Percentiles rank a stretch among this genome's conserved stretches.
phyloP scores from a whole-genome alignment of 2,113 vertebrate genomes.

The Gambusia holbrooki region DNA sequence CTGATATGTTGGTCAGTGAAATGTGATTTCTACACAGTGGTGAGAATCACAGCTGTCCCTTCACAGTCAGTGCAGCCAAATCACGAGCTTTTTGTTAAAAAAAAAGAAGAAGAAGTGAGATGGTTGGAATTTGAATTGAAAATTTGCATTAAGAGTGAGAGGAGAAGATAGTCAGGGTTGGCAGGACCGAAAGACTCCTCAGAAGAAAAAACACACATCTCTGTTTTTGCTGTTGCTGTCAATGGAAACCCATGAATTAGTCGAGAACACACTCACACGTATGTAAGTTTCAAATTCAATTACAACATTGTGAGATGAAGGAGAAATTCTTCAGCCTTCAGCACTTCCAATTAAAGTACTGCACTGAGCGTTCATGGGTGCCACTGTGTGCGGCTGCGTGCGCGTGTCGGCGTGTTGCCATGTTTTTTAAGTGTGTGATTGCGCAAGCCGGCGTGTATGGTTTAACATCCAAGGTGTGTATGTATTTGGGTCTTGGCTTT shows the following conservation, averaged over 20 bases:
- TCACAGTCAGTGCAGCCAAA: constrained; percentile 17
- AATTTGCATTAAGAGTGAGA: constrained; percentile 48
- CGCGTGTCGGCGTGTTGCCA: constrained; percentile 1
- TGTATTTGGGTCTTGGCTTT: constrained; percentile 67
- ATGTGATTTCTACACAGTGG: not conserved
- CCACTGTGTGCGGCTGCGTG: constrained; percentile 12
- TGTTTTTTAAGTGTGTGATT: constrained; percentile 40
- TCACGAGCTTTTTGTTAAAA: constrained; percentile 35
- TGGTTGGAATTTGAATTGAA: constrained; percentile 64
- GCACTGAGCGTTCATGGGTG: constrained; percentile 43
- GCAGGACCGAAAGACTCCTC: constrained; percentile 52
- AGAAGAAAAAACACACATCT: constrained; percentile 69
- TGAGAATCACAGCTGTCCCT: constrained; percentile 24
- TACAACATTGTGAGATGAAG: constrained; percentile 80
- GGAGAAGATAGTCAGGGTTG: constrained; percentile 52
- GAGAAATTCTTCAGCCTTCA: constrained; percentile 79
- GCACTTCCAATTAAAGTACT: constrained; percentile 78
- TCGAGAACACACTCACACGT: constrained; percentile 46
- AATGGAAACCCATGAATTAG: constrained; percentile 76
- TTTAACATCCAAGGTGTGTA: constrained; percentile 69
- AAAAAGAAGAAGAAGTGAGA: constrained; percentile 12
- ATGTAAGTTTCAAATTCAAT: constrained; percentile 75
- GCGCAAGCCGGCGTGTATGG: constrained; percentile 55
- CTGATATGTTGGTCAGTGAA: constrained; percentile 6
- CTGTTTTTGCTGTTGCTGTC: constrained; percentile 72